These are phyloP conservation scores for Limnephilus auricula DNA, from an alignment of 2,888 invertebrate species.

Conservation along the genomic window DNA sequence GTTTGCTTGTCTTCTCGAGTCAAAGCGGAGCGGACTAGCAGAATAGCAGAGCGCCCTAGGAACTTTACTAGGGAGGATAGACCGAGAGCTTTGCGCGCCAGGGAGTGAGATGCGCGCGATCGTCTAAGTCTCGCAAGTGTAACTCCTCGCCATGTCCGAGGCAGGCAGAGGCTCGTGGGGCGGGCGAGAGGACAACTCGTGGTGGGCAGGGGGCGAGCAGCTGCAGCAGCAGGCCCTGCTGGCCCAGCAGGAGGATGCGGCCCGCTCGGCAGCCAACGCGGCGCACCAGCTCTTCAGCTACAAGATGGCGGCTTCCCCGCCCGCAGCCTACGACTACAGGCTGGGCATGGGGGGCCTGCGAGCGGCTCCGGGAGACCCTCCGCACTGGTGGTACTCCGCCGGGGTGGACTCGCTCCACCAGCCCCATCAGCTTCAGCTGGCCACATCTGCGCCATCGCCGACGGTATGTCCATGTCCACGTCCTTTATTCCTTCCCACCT, in stretches of 20 bases:
- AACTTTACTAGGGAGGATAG: not conserved
- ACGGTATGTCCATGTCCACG: slow-evolving; percentile 71
- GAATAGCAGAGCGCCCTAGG: not conserved
- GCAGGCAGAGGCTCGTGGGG: slow-evolving; percentile 69
- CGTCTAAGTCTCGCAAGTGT: not conserved
- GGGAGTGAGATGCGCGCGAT: slow-evolving; percentile 7
- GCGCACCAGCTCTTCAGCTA: slow-evolving; percentile 88
- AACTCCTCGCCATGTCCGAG: slow-evolving; percentile 55
- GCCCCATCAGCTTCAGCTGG: slow-evolving; percentile 72
- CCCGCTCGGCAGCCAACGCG: slow-evolving; percentile 73
- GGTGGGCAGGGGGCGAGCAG: slow-evolving; percentile 76
- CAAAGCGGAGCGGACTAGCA: not conserved
- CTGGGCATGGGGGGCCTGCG: slow-evolving; percentile 79
- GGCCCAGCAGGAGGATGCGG: slow-evolving; percentile 68
- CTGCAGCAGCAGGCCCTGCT: slow-evolving; percentile 74
- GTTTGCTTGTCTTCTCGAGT: slow-evolving; percentile 10
- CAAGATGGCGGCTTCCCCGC: slow-evolving; percentile 86
- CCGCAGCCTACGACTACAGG: slow-evolving; percentile 86
- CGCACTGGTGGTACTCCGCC: slow-evolving; percentile 85
- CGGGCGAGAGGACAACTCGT: slow-evolving; percentile 78
- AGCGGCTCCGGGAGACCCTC: slow-evolving; percentile 72
- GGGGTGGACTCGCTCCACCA: slow-evolving; percentile 80
- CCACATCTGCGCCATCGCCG: slow-evolving; percentile 73
- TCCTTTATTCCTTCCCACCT: slow-evolving; percentile 31
- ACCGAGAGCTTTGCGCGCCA: not conserved